Evolutionary conservation across 2,113 vertebrate genomes (phyloP).

Genomic region (Camarhynchus parvulus): DNA sequence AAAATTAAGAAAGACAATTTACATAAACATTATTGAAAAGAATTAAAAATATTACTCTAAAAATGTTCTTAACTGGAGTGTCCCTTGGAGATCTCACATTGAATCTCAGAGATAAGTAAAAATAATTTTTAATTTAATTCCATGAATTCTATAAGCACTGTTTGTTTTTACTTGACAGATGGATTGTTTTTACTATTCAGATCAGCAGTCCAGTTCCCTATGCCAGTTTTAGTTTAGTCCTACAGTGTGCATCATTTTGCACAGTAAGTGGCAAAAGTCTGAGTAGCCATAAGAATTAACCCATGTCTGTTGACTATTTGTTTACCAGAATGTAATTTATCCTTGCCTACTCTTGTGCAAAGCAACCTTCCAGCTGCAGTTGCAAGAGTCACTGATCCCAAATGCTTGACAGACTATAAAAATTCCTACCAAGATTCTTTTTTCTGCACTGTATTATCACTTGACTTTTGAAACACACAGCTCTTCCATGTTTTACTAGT

Average conservation of each 20-base stretch:
- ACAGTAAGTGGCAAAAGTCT: background rate
- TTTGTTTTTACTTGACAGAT: background rate
- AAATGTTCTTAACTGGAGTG: background rate
- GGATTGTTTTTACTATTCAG: background rate
- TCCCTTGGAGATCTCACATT: background rate
- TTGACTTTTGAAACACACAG: background rate
- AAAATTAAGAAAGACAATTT: background rate
- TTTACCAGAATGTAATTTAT: background rate
- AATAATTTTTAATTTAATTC: background rate
- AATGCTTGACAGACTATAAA: background rate
- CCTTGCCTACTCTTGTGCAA: background rate
- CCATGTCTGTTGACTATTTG: background rate
- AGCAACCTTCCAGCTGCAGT: background rate
- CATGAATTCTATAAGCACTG: background rate
- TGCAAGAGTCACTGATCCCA: background rate
- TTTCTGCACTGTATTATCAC: background rate
- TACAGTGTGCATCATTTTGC: background rate
- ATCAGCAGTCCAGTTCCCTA: background rate
- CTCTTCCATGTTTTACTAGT: background rate
- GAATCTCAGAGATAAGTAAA: background rate
- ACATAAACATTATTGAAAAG: background rate
- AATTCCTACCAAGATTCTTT: background rate
- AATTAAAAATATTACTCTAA: background rate
- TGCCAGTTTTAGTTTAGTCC: background rate
- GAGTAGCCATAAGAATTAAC: background rate